Conservation (phyloP, 2,888 invertebrate species). For the Xestia c-nigrum region DNA sequence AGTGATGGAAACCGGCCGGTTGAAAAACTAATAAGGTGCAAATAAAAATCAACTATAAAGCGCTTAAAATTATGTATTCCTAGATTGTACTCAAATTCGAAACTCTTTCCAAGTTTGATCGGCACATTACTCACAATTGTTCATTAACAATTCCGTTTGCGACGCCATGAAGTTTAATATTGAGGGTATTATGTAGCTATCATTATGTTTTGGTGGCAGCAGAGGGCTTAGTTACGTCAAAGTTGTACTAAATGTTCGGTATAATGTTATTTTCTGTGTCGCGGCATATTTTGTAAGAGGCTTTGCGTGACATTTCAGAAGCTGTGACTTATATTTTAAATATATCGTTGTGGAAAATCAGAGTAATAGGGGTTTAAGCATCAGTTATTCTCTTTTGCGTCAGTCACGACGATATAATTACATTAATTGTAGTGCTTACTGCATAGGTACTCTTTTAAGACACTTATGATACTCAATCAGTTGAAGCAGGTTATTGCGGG, state of each 20-base stretch:
- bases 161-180: constrained; percentile 42
- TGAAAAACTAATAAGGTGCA: not conserved
- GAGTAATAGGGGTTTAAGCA: not conserved
- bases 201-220: constrained; percentile 28
- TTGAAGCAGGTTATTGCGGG: no score
- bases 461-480: no score
- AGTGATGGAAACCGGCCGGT: no score
- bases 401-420: not conserved
- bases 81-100: constrained; percentile 35
- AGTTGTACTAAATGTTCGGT: constrained; percentile 31
- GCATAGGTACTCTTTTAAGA: not conserved
- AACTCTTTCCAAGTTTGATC: constrained; percentile 38
- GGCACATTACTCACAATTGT: constrained; percentile 39
- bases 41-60: not conserved
- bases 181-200: constrained; percentile 21
- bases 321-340: constrained; percentile 4
- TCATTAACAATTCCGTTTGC: constrained; percentile 57
- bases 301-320: constrained; percentile 17
- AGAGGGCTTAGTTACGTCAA: constrained; percentile 28
- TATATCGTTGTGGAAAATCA: not conserved
- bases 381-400: constrained; percentile 1
- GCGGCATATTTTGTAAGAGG: constrained; percentile 7
- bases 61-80: not conserved
- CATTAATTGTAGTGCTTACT: not conserved
- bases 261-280: constrained; percentile 23